Evolutionary conservation across 2,113 vertebrate species (phyloP).

Genomic region (Cyanistes caeruleus): DNA sequence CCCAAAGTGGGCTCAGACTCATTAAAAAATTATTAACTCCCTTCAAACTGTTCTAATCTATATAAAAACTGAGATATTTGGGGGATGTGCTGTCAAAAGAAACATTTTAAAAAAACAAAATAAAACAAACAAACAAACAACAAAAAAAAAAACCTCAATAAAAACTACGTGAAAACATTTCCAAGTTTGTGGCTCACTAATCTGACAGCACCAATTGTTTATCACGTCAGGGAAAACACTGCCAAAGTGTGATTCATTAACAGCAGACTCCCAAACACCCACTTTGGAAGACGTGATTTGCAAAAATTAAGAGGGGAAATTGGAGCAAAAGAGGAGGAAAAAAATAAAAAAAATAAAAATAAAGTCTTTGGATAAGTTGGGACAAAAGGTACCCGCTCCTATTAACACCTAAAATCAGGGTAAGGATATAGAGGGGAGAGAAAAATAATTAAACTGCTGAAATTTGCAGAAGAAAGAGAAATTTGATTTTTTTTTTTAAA

Average conservation of each 20-base stretch:
- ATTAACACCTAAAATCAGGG: background rate
- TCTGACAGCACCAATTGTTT: background rate
- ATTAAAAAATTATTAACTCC: background rate
- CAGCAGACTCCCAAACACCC: background rate
- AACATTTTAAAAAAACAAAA: background rate
- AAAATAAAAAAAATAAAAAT: background rate
- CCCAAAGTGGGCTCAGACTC: background rate
- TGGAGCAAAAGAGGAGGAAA: fast-evolving
- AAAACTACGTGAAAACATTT: background rate
- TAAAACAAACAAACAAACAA: no score
- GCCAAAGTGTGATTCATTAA: background rate
- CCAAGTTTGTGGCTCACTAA: constrained; percentile 20
- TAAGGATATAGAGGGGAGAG: background rate
- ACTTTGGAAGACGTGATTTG: background rate
- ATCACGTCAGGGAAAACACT: background rate
- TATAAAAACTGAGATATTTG: background rate
- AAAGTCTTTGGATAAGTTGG: background rate
- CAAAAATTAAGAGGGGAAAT: background rate
- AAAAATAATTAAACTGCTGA: fast-evolving
- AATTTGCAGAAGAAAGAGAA: background rate
- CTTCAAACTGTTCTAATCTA: background rate
- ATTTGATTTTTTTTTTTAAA: background rate
- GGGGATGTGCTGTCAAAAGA: background rate
- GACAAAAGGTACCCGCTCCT: fast-evolving
- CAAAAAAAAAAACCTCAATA: background rate